Base-by-base conservation (phyloP, 1,140 invertebrate species). In the Sminthurinus signatus region DNA sequence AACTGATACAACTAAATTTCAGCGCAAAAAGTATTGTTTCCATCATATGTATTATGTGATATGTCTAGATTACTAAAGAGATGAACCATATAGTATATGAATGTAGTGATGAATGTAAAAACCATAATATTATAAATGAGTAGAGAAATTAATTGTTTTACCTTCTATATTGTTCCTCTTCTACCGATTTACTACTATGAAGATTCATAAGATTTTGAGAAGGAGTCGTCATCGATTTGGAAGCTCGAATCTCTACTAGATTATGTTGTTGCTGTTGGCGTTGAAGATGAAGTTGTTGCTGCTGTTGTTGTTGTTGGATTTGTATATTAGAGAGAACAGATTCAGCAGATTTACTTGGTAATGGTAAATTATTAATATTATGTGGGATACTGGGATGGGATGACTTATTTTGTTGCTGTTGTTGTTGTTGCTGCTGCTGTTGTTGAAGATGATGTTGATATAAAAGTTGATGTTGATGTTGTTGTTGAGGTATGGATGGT, bases 371-470 rank as follows among this genome's bases (percentile, higher is more conserved):
- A 50, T 52, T 12, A 50, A 62, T 29, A 17, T 39, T 8, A 17
- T 10, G 36, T 8, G 17, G 36, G 36, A 39, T 39, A 10, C 36
- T 17, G 36, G 36, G 36, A 39, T 39, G 36, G 36, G 8, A 10
- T 46, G 31, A 17, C 19, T 59, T 44, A 32, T 59, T 10, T 25
- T 44, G 36, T 15, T 27, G 62, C 65, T 1, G 32, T 36, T 62
- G 67, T 23, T 54, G 51, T 54, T 46, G 66, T 55, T 55, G 55
- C 55, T 64, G 69, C 50, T 32, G 62, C 32, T 69, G 58, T 28
- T 64, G 65, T 42, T 70, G 64, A 15, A 67, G 60, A 31, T 48
- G 65, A 39, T 39, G 36, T 10, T 39, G 36, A 39, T 39, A 39
- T 10, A 10, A 10, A 39, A 39, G n/a, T n/a, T n/a, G n/a, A n/a